Base-by-base conservation (phyloP, 2,113 vertebrate genomes). In the Seriola aureovittata region DNA sequence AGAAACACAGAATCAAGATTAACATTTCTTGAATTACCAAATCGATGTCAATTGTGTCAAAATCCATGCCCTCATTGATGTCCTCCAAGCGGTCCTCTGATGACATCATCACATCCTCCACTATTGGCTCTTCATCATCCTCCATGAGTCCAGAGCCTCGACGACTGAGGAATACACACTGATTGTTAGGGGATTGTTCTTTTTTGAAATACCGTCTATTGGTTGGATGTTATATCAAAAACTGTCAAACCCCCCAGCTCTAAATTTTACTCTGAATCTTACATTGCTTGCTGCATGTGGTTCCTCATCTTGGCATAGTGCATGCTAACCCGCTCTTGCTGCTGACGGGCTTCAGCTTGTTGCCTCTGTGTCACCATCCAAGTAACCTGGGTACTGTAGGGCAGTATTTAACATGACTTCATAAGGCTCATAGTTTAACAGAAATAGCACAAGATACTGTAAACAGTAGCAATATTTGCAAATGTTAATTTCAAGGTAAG, bases 91-190 rank as follows among this genome's bases (percentile, higher is more conserved):
- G 95, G 75, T 97, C 97, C 93, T 99, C 98, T 52, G 98, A 99
- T 84, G 98, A 99, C 98, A 99, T 99, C 98, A 99, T 99, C 85
- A 99, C 98, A 79, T 99, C 98, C 96, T 99, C 98, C 82, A 99
- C 98, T 52, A 99, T 99, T 62, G 98, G 98, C 91, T 99, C 97
- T 91, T 99, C 98, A 74, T 99, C 98, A 82, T 99, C 98, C 92
- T 99, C 98, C 97, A 99, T 98, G 87, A 99, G 93, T 76, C 97
- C 97, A 80, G 97, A 96, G 80, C 97, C 97, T 94, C 98, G 96
- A 73, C 97, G 97, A 94, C 98, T 99, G 74, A 44, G 64, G 29
- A 16, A 84, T 1, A 29, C 50, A 85, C 17, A 84, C 0, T 42
- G 54, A 74, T 25, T 4, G 85, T 84, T 34, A 70, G 46, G 4